A percentile compares a stretch with the other conserved stretches of the same genome.
Evolutionary conservation across 2,888 invertebrate genomes (phyloP).

Genomic region (Drosophila subsilvestris): DNA sequence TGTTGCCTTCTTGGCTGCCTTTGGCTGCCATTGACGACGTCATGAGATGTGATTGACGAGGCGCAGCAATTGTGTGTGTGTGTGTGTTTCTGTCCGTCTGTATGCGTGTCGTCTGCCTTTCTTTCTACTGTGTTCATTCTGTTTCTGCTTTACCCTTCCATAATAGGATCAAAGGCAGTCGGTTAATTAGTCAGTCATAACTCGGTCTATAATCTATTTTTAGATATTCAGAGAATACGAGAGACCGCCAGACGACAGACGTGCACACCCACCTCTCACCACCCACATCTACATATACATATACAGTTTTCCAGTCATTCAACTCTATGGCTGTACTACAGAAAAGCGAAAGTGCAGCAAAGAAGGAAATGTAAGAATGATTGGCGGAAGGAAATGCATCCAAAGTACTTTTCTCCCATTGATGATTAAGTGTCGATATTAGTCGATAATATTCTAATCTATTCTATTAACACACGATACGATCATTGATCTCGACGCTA

Average conservation of each 20-base stretch:
- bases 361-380: neutral
- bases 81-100: conserved; percentile 18
- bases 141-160: neutral
- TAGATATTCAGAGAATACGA: conserved; percentile 16
- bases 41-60: conserved; percentile 58
- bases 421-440: no score
- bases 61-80: conserved; percentile 31
- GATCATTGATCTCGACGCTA: no score
- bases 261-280: conserved; percentile 13
- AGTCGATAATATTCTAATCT: no score
- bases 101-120: conserved; percentile 9
- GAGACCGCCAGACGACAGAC: conserved; percentile 2
- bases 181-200: conserved; percentile 41
- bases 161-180: conserved; percentile 62
- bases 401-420: conserved; percentile 30
- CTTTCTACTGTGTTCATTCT: conserved; percentile 4
- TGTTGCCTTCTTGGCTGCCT: conserved; percentile 29
- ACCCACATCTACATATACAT: conserved; percentile 4
- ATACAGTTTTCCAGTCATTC: conserved; percentile 56
- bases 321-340: conserved; percentile 37
- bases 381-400: conserved; percentile 4
- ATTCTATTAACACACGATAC: no score
- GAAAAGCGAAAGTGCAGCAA: conserved; percentile 52
- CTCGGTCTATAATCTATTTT: conserved; percentile 45
- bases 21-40: conserved; percentile 51